Conservation (phyloP, 2,113 vertebrate genomes). For the Triplophysa siluroides region DNA sequence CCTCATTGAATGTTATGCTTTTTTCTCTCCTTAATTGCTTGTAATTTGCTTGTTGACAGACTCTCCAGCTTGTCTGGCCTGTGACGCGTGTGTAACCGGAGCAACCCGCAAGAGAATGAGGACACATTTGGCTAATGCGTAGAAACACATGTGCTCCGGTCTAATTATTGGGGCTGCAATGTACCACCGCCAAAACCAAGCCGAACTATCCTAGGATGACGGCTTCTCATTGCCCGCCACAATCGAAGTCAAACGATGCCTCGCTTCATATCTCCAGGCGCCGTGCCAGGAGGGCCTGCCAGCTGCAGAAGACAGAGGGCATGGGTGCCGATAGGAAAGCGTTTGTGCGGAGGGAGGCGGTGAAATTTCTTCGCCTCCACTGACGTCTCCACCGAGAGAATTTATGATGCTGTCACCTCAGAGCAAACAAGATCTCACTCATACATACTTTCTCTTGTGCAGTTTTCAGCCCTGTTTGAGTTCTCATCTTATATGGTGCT, state of each 20-base stretch:
- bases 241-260: neutral
- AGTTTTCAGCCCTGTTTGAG: neutral
- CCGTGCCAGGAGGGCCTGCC: neutral
- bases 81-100: slow-evolving; percentile 73
- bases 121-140: slow-evolving; percentile 48
- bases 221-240: slow-evolving; percentile 4
- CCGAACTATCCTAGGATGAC: neutral
- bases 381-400: slow-evolving; percentile 1
- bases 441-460: slow-evolving; percentile 1
- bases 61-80: slow-evolving; percentile 74
- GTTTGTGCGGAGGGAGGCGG: neutral
- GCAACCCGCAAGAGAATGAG: slow-evolving; percentile 57
- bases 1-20: slow-evolving; percentile 77
- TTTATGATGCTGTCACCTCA: slow-evolving; percentile 29
- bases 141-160: slow-evolving; percentile 31
- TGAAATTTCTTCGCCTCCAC: slow-evolving; percentile 28
- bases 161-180: slow-evolving; percentile 34
- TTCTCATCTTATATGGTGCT: neutral
- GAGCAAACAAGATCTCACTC: slow-evolving; percentile 31
- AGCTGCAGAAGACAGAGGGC: slow-evolving; percentile 14
- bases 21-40: slow-evolving; percentile 75
- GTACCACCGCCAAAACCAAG: neutral
- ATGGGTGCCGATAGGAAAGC: neutral
- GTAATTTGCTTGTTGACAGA: slow-evolving; percentile 72
- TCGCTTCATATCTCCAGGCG: neutral